Percentiles rank a stretch among this genome's conserved stretches.
These are phyloP conservation scores for Hydrozoanthus tunicans DNA, from an alignment of 64 coral and sea anemone species.

Conservation along the genomic window DNA sequence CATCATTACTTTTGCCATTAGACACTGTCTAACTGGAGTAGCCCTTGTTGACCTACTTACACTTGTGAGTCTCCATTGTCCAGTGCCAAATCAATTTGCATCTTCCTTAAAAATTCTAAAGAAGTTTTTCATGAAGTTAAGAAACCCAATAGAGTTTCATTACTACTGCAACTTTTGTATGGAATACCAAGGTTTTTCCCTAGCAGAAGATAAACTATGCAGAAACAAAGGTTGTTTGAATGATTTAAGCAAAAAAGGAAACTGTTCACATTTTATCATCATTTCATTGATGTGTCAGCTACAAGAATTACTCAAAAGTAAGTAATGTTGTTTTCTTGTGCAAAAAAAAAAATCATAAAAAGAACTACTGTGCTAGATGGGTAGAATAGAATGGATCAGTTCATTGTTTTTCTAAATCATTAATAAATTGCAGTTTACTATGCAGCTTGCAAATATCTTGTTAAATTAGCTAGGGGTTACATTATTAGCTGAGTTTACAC, in stretches of 20 bases:
- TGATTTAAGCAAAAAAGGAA: constrained; percentile 52
- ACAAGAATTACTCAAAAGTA: constrained; percentile 25
- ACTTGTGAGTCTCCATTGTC: constrained; percentile 55
- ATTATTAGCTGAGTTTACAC: too few relatives aligned
- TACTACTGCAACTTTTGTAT: constrained; percentile 75
- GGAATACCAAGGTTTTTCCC: constrained; percentile 60
- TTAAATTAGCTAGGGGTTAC: too few relatives aligned
- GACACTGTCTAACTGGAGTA: constrained; percentile 59
- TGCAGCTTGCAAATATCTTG: too few relatives aligned
- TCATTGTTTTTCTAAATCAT: neutral
- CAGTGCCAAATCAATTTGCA: constrained; percentile 63
- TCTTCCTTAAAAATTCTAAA: constrained; percentile 52
- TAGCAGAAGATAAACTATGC: constrained; percentile 57
- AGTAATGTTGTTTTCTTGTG: neutral
- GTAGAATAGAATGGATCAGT: neutral
- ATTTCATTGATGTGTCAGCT: constrained; percentile 69
- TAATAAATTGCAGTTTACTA: neutral
- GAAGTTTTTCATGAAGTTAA: constrained; percentile 64
- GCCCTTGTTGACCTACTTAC: constrained; percentile 62
- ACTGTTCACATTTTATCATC: constrained; percentile 69
- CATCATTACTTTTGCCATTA: constrained; percentile 49
- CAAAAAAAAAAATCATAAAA: neutral
- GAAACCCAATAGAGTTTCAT: constrained; percentile 62
- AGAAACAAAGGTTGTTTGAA: constrained; percentile 66
- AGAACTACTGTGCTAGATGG: neutral